Evolutionary conservation across 1,140 invertebrate genomes (phyloP).

Genomic region (Papilio xuthus): DNA sequence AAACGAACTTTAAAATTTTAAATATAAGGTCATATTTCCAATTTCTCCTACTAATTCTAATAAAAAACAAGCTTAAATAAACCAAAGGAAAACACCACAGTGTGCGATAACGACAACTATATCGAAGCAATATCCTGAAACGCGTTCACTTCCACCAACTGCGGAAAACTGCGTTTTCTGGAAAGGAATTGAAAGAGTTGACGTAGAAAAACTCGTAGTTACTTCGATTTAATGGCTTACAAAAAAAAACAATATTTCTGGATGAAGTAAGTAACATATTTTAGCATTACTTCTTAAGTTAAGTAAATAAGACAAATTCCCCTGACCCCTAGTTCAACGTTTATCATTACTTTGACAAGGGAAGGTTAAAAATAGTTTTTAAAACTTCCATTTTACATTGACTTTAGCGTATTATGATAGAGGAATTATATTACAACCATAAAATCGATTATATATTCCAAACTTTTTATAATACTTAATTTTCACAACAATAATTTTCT

Average conservation of each 20-base stretch:
- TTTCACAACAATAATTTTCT: neutral
- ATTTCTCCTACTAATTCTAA: neutral
- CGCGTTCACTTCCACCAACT: neutral
- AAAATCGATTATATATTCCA: too few species aligned
- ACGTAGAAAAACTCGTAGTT: neutral
- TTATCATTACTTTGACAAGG: neutral
- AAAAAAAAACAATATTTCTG: neutral
- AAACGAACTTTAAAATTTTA: too few species aligned
- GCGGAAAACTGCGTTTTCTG: conserved; percentile 10
- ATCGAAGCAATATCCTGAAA: conserved; percentile 27
- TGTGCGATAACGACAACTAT: neutral
- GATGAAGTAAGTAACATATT: neutral
- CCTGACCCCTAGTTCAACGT: neutral
- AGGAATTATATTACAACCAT: neutral
- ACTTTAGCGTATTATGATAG: too few species aligned
- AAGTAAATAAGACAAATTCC: neutral
- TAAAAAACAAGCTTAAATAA: neutral
- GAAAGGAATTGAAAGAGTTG: neutral
- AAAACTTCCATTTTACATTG: neutral
- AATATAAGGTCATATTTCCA: neutral
- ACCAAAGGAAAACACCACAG: neutral
- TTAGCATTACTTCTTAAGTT: neutral
- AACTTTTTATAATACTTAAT: neutral
- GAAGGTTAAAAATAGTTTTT: neutral
- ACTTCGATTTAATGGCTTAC: neutral